Percentiles rank a stretch among this genome's conserved stretches.
Conservation (phyloP, 2,888 invertebrate genomes). For the Rhodophaea formosa region DNA sequence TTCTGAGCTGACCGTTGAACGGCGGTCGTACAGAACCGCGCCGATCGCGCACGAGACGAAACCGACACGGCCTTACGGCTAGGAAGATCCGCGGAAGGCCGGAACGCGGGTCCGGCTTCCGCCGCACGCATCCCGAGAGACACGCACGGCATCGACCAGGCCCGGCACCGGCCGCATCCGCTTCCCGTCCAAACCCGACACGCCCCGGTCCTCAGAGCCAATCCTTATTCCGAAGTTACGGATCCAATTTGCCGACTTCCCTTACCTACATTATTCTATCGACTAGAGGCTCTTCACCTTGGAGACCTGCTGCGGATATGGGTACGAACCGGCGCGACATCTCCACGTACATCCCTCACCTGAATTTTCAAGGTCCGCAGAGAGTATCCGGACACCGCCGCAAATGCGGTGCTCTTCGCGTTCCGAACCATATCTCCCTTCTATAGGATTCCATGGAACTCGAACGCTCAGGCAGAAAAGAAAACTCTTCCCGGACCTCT, state of each 20-base stretch:
- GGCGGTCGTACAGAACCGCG: neutral
- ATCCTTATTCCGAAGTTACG: slow-evolving; percentile 86
- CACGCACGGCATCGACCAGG: slow-evolving; percentile 33
- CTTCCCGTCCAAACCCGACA: slow-evolving; percentile 76
- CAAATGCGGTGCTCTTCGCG: slow-evolving; percentile 51
- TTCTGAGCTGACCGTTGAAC: too few species aligned
- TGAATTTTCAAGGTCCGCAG: slow-evolving; percentile 59
- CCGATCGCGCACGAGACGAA: slow-evolving; percentile 41
- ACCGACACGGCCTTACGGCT: slow-evolving; percentile 41
- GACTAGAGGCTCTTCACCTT: slow-evolving; percentile 86
- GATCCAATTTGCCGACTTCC: slow-evolving; percentile 86
- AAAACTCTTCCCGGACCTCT: slow-evolving; percentile 75
- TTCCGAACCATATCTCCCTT: slow-evolving; percentile 76
- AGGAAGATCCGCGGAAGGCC: slow-evolving; percentile 42
- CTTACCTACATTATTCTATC: slow-evolving; percentile 83
- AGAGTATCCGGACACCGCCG: slow-evolving; percentile 50
- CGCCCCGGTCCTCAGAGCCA: slow-evolving; percentile 86
- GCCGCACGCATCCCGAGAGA: slow-evolving; percentile 42
- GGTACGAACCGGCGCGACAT: slow-evolving; percentile 79
- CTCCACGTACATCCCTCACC: slow-evolving; percentile 53
- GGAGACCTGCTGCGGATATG: slow-evolving; percentile 89
- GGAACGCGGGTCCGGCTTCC: slow-evolving; percentile 44
- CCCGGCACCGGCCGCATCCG: slow-evolving; percentile 36
- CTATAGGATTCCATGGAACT: slow-evolving; percentile 72
- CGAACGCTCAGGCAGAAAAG: slow-evolving; percentile 64